Conservation (phyloP, 2,113 vertebrate species). For the Aphyosemion australe region DNA sequence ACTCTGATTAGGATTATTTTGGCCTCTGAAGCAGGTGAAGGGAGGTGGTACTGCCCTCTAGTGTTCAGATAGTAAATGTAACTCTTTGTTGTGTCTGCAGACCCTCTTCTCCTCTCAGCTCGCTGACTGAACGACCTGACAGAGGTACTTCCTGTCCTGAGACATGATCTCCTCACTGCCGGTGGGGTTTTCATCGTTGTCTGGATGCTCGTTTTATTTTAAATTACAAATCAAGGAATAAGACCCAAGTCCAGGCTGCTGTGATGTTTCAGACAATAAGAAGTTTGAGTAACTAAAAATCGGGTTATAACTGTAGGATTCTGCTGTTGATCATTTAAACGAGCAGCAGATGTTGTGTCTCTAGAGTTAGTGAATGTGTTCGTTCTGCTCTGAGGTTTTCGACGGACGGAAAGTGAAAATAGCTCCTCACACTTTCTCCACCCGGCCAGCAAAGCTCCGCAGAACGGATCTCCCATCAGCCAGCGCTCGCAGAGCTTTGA, state of each 20-base stretch:
- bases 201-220: too few species aligned
- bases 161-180: too few species aligned
- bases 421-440: constrained; percentile 42
- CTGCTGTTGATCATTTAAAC: too few species aligned
- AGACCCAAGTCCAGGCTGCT: too few species aligned
- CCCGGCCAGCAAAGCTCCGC: constrained; percentile 27
- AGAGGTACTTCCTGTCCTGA: constrained; percentile 53
- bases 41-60: constrained; percentile 20
- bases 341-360: too few species aligned
- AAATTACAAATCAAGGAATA: too few species aligned
- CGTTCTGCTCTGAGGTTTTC: constrained; percentile 43
- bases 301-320: too few species aligned
- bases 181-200: too few species aligned
- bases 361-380: too few species aligned
- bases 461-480: constrained; percentile 45
- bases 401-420: constrained; percentile 59
- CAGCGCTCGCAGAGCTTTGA: constrained; percentile 67
- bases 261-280: too few species aligned
- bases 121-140: constrained; percentile 48
- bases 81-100: constrained; percentile 31
- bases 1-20: too few species aligned
- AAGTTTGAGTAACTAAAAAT: too few species aligned
- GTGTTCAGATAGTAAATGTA: constrained; percentile 13
- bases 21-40: background rate
- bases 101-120: constrained; percentile 49